Conservation (phyloP, 1,140 invertebrate species). For the Euwallacea fornicatus region DNA sequence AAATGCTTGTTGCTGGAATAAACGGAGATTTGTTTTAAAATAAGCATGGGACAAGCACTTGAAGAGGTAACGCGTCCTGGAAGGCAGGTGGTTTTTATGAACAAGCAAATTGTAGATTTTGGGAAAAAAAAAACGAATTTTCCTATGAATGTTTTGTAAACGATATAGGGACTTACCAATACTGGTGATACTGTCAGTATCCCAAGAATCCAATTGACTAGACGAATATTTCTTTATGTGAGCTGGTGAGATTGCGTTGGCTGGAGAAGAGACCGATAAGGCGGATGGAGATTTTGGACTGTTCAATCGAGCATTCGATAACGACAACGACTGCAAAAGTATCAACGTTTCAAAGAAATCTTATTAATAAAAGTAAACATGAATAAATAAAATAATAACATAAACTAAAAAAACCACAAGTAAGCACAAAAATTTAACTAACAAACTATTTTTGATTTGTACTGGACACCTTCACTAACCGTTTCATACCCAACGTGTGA, state of each 20-base stretch:
- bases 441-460: too few species aligned
- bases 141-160: neutral
- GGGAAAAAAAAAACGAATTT: neutral
- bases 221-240: constrained; percentile 36
- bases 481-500: too few species aligned
- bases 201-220: constrained; percentile 61
- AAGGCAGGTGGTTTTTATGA: too few species aligned
- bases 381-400: neutral
- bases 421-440: too few species aligned
- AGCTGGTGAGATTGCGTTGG: constrained; percentile 61
- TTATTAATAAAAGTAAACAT: constrained; percentile 4
- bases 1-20: too few species aligned
- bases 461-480: too few species aligned
- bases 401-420: too few species aligned
- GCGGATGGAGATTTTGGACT: constrained; percentile 45
- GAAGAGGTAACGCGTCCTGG: too few species aligned
- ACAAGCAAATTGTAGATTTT: neutral
- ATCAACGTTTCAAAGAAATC: neutral
- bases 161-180: constrained; percentile 62
- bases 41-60: too few species aligned
- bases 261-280: constrained; percentile 43
- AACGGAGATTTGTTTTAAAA: too few species aligned
- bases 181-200: constrained; percentile 74
- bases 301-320: constrained; percentile 54
- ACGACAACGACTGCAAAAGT: constrained; percentile 55